Percentiles rank a stretch among this genome's conserved stretches.
phyloP scores from a whole-genome alignment of 2,113 vertebrate species.

The Seriola dumerili region DNA sequence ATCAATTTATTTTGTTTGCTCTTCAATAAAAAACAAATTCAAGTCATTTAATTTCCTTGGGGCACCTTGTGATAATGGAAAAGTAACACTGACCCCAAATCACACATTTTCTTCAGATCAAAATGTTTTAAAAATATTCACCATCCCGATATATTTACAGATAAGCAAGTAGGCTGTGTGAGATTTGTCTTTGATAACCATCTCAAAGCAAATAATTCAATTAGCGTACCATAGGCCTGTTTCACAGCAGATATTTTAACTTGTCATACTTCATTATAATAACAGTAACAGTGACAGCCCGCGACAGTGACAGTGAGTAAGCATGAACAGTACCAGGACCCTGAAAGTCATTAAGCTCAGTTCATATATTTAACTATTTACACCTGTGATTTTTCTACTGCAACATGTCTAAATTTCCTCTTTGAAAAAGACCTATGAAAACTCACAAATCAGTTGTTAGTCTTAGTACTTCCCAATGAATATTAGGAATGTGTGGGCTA shows the following conservation, averaged over 20 bases:
- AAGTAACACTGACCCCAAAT: no score
- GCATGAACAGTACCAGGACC: neutral
- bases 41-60: neutral
- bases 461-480: no score
- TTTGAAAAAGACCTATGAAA: no score
- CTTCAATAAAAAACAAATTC: neutral
- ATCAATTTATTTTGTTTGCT: neutral
- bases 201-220: neutral
- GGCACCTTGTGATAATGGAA: neutral
- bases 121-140: neutral
- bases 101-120: no score
- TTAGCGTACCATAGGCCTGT: no score
- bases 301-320: neutral
- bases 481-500: no score
- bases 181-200: no score
- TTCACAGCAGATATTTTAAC: neutral
- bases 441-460: no score
- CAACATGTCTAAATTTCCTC: no score
- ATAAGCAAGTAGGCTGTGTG: no score
- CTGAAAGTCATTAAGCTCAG: neutral
- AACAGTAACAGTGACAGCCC: neutral
- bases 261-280: neutral
- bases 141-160: neutral
- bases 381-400: neutral
- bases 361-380: no score